Conservation (phyloP, 2,797 vertebrate species). For the Macroramphosus scolopax region DNA sequence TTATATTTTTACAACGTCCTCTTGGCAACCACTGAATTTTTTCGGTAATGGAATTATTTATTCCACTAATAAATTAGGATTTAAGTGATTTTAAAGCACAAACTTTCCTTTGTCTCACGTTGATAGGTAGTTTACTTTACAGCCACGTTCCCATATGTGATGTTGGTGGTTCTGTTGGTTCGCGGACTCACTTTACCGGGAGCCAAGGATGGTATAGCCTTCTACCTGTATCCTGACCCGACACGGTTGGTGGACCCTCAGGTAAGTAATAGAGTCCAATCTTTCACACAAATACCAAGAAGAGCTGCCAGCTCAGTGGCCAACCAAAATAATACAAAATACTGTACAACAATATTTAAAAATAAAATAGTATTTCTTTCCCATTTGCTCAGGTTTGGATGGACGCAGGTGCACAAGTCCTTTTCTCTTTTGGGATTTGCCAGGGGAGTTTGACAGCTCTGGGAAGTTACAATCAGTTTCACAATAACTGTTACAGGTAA, state of each 20-base stretch:
- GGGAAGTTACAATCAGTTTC: constrained; percentile 91
- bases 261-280: constrained; percentile 71
- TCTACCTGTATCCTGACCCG: constrained; percentile 90
- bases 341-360: constrained; percentile 4
- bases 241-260: constrained; percentile 86
- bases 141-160: constrained; percentile 88
- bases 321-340: not conserved
- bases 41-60: not conserved
- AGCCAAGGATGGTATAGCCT: constrained; percentile 83
- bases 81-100: not conserved
- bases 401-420: constrained; percentile 92
- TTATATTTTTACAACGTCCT: no score
- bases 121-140: constrained; percentile 86
- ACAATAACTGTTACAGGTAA: constrained; percentile 94
- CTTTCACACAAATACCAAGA: constrained; percentile 9
- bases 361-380: no score
- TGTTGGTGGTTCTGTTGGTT: constrained; percentile 86
- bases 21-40: no score
- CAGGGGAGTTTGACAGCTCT: constrained; percentile 87
- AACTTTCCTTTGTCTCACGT: constrained; percentile 14
- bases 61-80: not conserved
- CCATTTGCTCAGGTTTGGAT: constrained; percentile 88
- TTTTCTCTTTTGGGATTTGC: constrained; percentile 92
- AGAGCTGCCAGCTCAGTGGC: constrained; percentile 3
- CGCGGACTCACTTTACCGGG: constrained; percentile 87